These are phyloP conservation scores for Globodera ellingtonae DNA, from an alignment of 1,140 invertebrate genomes.

Conservation along the genomic window DNA sequence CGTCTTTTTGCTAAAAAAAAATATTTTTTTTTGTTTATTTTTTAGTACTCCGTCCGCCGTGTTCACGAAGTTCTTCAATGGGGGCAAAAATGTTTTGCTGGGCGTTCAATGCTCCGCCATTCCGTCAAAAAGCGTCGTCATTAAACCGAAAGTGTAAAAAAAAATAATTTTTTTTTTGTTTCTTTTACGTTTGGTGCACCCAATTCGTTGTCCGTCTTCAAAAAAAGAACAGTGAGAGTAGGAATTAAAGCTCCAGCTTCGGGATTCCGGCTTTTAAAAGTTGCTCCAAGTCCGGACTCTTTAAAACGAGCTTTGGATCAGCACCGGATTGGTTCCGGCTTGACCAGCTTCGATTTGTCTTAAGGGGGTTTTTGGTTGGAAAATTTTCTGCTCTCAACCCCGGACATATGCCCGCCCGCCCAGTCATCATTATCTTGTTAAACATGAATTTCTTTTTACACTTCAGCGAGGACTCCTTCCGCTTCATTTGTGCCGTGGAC, in stretches of 20 bases:
- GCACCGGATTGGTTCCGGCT: too few relatives aligned
- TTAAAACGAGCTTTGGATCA: too few relatives aligned
- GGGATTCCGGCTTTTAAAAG: too few relatives aligned
- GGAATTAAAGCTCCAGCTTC: too few relatives aligned
- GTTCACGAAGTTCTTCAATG: constrained; percentile 34
- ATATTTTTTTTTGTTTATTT: too few relatives aligned
- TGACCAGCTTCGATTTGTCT: too few relatives aligned
- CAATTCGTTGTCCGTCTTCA: too few relatives aligned
- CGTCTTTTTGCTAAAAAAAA: background rate
- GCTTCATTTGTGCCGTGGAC: constrained; percentile 52
- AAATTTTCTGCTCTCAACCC: background rate
- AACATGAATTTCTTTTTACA: background rate
- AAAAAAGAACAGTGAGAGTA: too few relatives aligned
- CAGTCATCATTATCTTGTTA: too few relatives aligned
- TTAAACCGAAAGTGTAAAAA: constrained; percentile 36
- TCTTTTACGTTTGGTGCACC: background rate
- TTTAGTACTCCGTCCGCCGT: constrained; percentile 33
- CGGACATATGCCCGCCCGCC: too few relatives aligned
- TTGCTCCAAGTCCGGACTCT: too few relatives aligned
- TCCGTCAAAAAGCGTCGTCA: constrained; percentile 20
- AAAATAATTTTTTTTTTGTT: background rate
- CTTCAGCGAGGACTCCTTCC: constrained; percentile 56
- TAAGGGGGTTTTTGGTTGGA: constrained; percentile 6
- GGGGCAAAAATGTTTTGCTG: constrained; percentile 28
- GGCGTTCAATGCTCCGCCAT: constrained; percentile 38